Base-by-base conservation (phyloP, 1,140 invertebrate genomes). In the Listronotus oregonensis region DNA sequence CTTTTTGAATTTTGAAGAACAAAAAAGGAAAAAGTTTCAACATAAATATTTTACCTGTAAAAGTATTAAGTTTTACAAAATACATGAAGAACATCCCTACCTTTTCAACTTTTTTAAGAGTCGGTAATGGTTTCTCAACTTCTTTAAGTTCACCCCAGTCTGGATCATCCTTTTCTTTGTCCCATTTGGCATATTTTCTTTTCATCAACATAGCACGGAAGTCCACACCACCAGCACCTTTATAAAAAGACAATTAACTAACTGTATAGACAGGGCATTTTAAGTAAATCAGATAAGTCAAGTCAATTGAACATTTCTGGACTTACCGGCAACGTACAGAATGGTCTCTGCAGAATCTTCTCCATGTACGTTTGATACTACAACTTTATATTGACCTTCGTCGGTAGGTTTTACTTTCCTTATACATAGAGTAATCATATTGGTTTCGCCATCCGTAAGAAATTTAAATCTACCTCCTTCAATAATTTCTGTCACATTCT, bases 191-290 rank as follows among this genome's bases (percentile, higher is more conserved):
- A 75, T 96, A 95, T 81, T 96, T 96, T 76, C 95, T 90, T 82
- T 97, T 96, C 80, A 98, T 98, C 64, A 99, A 84, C 90, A 98
- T 93, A 65, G 95, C 88, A 82, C 97, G 89, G 90, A 99, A 99
- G 82, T 99, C 97, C 91, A 99, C 95, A 74, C 94, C 95, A 81
- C 92, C 94, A 65, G 95, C 88, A 87, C 95, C 93, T 95, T 78
- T 68, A 73, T 57, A 67, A 50, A 27, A 66, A 55, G 31, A 11
- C 9, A 9, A 5, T 27, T 27, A 27, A 5, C 21, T 27, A 27
- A 27, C 21, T n/a, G n/a, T n/a, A n/a, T n/a, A n/a, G n/a, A n/a
- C n/a, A n/a, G n/a, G n/a, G n/a, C n/a, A n/a, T n/a, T n/a, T n/a
- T n/a, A n/a, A n/a, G n/a, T n/a, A n/a, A n/a, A n/a, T n/a, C n/a